Conservation (phyloP, 2,113 vertebrate species). For the Hemibagrus wyckioides region DNA sequence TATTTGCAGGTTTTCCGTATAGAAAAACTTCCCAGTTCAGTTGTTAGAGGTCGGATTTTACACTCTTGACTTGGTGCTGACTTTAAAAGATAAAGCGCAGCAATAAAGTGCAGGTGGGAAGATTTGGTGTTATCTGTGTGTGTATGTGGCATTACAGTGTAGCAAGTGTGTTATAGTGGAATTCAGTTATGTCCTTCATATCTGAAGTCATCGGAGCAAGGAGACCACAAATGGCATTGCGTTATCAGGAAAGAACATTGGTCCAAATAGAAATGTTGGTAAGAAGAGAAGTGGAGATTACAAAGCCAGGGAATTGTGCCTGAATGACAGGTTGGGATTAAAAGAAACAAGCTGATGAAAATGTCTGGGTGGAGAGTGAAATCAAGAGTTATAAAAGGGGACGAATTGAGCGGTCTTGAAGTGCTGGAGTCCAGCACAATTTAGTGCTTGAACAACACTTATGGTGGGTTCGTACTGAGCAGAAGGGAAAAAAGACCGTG, state of each 20-base stretch:
- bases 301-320: neutral
- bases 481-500: neutral
- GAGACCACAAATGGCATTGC: conserved; percentile 8
- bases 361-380: neutral
- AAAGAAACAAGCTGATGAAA: neutral
- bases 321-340: neutral
- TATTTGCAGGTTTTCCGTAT: neutral
- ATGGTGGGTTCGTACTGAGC: neutral
- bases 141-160: neutral
- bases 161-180: neutral
- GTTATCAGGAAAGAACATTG: conserved; percentile 5
- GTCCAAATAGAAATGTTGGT: neutral
- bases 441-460: neutral
- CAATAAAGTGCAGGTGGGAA: neutral
- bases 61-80: neutral
- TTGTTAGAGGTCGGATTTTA: neutral
- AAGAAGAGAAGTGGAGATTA: neutral
- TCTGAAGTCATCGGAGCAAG: neutral
- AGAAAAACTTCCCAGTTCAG: neutral
- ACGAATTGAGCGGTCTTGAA: neutral
- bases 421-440: neutral
- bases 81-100: neutral
- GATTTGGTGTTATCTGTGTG: neutral
- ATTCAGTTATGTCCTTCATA: conserved; percentile 4
- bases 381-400: too few relatives aligned